phyloP scores from a whole-genome alignment of 2,113 vertebrate genomes.

The Scopus umbretta region DNA sequence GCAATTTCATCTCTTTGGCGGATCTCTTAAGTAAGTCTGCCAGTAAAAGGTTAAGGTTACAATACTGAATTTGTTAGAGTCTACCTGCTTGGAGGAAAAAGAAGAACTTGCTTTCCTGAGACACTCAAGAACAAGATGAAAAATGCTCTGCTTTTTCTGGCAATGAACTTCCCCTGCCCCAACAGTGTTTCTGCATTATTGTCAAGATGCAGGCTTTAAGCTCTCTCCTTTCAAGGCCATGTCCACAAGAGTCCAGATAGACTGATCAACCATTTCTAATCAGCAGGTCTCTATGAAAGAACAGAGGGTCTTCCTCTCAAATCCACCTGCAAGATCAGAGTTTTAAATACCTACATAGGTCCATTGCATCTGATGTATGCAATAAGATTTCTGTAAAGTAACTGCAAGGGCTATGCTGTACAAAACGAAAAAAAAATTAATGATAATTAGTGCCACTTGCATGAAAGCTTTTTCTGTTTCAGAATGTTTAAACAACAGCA shows the following conservation, averaged over 20 bases:
- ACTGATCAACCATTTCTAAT: background rate
- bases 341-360: background rate
- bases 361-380: background rate
- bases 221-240: background rate
- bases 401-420: background rate
- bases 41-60: background rate
- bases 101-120: background rate
- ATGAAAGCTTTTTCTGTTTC: background rate
- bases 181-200: background rate
- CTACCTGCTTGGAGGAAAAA: background rate
- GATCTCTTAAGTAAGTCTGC: background rate
- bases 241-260: background rate
- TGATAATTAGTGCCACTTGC: background rate
- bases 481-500: background rate
- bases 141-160: background rate
- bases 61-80: background rate
- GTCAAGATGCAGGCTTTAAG: background rate
- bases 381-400: background rate
- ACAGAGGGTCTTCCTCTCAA: background rate
- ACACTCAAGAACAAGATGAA: background rate
- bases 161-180: background rate
- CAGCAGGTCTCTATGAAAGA: background rate
- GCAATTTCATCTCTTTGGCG: background rate
- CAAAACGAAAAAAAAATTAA: background rate
- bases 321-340: background rate